Evolutionary conservation across 2,888 invertebrate genomes (phyloP), one percentile per base, ranked within the genome.

Genomic region (Pollenia amentaria): DNA sequence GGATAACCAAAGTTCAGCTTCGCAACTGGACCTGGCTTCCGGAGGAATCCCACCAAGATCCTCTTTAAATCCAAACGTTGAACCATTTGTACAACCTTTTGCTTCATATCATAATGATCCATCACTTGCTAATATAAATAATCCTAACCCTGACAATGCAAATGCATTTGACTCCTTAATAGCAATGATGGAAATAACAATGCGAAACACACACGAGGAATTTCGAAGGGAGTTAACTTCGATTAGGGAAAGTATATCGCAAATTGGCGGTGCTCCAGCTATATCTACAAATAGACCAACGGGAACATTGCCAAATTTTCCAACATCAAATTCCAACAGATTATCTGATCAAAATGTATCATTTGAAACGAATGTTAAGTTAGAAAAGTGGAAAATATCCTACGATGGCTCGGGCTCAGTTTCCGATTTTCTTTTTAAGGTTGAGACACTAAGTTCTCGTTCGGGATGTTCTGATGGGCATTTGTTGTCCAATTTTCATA

Each of bases 391-490:
- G n/a, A n/a, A n/a, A 64, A 44, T 21, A 16, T 44, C 57, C 2
- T 79, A 60, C 16, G 73, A 73, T 38, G 73, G 73, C 9, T 18
- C 72, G 8, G 29, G 29, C 29, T 29, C 29, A 29, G 29, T 29
- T 29, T 29, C 29, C 3, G 29, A 29, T 29, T 29, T 29, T 29
- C 29, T 29, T 29, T 29, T 29, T 3, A 29, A 29, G 29, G 29
- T 29, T 29, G 29, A 29, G 29, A 29, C 29, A 3, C 29, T 29
- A 0, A 29, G 29, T 29, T 3, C 29, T 3, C 29, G 29, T 29
- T 2, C 29, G 2, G 3, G 29, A 29, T 29, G 3, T 29, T 29
- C 29, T 29, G 29, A 29, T 29, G 1, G 1, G 3, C 29, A 29
- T 29, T 29, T 29, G 3, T 3, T 29, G 29, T 29, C 29, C 1